A percentile compares a stretch with the other conserved stretches of the same genome.
Conservation (phyloP, 2,797 vertebrate species). For the Fratercula arctica region DNA sequence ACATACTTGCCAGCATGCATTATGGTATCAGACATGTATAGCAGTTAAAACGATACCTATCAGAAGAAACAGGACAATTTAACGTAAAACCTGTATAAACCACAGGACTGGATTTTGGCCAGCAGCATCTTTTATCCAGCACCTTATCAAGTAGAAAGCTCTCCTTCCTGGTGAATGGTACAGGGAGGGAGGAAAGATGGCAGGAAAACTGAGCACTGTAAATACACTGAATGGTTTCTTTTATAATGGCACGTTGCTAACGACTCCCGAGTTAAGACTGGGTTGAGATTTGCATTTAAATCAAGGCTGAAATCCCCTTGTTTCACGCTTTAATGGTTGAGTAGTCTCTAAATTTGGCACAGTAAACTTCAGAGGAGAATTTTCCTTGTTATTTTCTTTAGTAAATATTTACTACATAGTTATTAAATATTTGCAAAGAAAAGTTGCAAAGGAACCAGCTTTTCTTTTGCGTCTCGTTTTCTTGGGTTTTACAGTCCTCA, state of each 20-base stretch:
- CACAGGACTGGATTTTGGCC: not conserved
- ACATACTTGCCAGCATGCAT: not conserved
- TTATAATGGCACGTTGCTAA: not conserved
- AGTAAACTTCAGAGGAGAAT: conserved; percentile 13
- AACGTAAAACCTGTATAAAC: not conserved
- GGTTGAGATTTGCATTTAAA: conserved; percentile 46
- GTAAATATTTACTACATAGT: conserved; percentile 13
- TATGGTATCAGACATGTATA: not conserved
- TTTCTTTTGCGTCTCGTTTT: not conserved
- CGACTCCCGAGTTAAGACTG: not conserved
- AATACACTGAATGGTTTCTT: not conserved
- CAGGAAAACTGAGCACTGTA: conserved; percentile 17
- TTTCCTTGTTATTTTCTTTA: not conserved
- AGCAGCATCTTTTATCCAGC: not conserved
- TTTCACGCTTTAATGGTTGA: conserved; percentile 37
- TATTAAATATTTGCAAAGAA: conserved; percentile 6
- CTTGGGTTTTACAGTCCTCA: not conserved
- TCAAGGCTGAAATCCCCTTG: conserved; percentile 24
- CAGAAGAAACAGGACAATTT: conserved; percentile 12
- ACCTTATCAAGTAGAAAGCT: not conserved
- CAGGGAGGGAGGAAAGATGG: not conserved
- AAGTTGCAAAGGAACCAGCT: not conserved
- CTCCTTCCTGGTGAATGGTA: not conserved
- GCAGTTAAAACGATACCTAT: not conserved
- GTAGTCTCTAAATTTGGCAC: conserved; percentile 34